Evolutionary conservation across 1,140 invertebrate genomes (phyloP).

Genomic region (Conus ventricosus): DNA sequence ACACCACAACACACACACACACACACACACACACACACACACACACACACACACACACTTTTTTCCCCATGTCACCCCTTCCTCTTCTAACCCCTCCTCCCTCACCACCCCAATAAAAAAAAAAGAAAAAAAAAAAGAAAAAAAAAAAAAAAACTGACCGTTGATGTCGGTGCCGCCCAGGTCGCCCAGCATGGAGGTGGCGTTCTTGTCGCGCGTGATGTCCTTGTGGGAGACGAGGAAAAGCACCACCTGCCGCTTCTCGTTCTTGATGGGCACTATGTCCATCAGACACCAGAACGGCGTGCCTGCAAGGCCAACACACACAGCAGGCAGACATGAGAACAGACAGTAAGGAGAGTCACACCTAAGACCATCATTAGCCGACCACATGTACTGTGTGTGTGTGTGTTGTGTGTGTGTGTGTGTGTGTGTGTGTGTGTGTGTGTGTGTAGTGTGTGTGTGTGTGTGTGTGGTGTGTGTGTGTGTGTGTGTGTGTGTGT

Average conservation of each 20-base stretch:
- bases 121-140: no score
- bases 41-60: conserved; percentile 28
- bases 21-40: conserved; percentile 34
- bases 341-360: no score
- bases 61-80: neutral
- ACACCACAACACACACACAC: conserved; percentile 18
- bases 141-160: conserved; percentile 9
- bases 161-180: conserved; percentile 43
- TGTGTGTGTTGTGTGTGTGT: no score
- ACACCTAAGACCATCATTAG: no score
- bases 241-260: conserved; percentile 96
- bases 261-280: conserved; percentile 98
- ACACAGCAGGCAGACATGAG: neutral
- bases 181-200: conserved; percentile 29
- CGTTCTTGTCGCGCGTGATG: conserved; percentile 89
- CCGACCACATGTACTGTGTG: no score
- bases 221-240: conserved; percentile 98
- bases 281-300: conserved; percentile 97
- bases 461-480: no score
- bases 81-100: neutral
- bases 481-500: no score
- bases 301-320: conserved; percentile 79
- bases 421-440: no score
- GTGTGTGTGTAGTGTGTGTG: no score
- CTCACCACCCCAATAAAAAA: neutral